Percentiles rank a stretch among this genome's conserved stretches.
Conservation (phyloP, 2,888 invertebrate genomes). For the Desoria tigrina region DNA sequence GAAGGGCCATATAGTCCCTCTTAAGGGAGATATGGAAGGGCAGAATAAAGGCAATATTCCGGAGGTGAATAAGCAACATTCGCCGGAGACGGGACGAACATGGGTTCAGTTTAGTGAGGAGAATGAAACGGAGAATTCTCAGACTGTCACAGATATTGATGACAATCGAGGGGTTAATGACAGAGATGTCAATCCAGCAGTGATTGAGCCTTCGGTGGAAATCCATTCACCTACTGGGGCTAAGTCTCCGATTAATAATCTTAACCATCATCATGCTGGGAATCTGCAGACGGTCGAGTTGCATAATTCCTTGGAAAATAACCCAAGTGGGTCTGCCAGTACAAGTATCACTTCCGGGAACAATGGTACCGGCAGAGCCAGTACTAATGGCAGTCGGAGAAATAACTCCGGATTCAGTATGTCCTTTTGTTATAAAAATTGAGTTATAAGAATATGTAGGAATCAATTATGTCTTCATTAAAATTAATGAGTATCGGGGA, state of each 20-base stretch:
- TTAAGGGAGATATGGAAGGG: too few species aligned
- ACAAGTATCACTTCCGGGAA: background rate
- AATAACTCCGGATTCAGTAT: slow-evolving; percentile 50
- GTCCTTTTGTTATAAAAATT: slow-evolving; percentile 20
- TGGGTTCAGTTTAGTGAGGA: slow-evolving; percentile 50
- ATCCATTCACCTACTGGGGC: slow-evolving; percentile 36
- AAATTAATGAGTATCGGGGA: too few species aligned
- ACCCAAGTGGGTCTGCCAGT: slow-evolving; percentile 5
- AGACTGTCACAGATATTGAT: slow-evolving; percentile 20
- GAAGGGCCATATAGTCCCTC: too few species aligned
- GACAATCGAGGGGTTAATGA: background rate
- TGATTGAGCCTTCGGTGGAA: slow-evolving; percentile 49
- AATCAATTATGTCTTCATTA: too few species aligned
- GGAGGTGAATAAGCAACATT: background rate
- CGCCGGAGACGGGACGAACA: slow-evolving; percentile 27
- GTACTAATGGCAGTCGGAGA: slow-evolving; percentile 33
- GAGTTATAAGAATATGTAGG: too few species aligned
- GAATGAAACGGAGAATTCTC: slow-evolving; percentile 21
- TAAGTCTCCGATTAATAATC: slow-evolving; percentile 23
- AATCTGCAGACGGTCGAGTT: slow-evolving; percentile 47
- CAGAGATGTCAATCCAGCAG: slow-evolving; percentile 35
- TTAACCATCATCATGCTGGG: slow-evolving; percentile 23
- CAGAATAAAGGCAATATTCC: background rate
- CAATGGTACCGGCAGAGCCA: slow-evolving; percentile 14
- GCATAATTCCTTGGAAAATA: slow-evolving; percentile 36